A percentile compares a stretch with the other conserved stretches of the same genome.
Conservation (phyloP, 2,113 vertebrate genomes). For the Hippocampus comes region DNA sequence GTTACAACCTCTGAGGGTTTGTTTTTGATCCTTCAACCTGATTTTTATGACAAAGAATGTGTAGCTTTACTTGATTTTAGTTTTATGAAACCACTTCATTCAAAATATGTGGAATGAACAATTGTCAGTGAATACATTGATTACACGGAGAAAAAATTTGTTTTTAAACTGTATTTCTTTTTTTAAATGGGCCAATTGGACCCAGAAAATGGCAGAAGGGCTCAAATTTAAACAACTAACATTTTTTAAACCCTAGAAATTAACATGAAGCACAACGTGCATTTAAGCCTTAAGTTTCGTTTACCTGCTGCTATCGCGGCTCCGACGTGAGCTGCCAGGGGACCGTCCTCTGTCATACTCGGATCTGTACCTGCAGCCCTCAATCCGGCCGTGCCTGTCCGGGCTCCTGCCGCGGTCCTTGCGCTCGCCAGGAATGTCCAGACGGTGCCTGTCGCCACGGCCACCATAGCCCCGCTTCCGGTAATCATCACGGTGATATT, state of each 20-base stretch:
- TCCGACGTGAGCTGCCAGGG: conserved; percentile 78
- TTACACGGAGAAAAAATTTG: too few relatives aligned
- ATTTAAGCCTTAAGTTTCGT: neutral
- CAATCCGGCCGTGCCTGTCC: conserved; percentile 69
- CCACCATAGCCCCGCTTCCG: conserved; percentile 78
- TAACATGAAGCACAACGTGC: neutral
- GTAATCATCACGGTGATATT: conserved; percentile 80
- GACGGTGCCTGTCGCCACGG: conserved; percentile 77
- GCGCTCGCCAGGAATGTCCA: conserved; percentile 73
- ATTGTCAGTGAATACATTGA: too few relatives aligned
- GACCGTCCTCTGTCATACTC: conserved; percentile 83
- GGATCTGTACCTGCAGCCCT: conserved; percentile 76
- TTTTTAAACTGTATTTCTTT: too few relatives aligned
- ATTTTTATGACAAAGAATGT: too few relatives aligned
- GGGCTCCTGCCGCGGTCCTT: conserved; percentile 86
- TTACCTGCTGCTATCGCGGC: conserved; percentile 87
- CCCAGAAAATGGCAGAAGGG: too few relatives aligned
- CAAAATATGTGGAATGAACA: too few relatives aligned
- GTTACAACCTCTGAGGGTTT: too few relatives aligned
- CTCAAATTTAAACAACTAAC: too few relatives aligned
- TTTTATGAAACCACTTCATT: too few relatives aligned
- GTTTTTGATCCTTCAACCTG: too few relatives aligned
- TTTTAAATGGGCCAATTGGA: too few relatives aligned
- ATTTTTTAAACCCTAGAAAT: neutral
- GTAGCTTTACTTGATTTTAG: too few relatives aligned